Evolutionary conservation across 2,888 invertebrate genomes (phyloP).

Genomic region (Polydrusus cervinus): DNA sequence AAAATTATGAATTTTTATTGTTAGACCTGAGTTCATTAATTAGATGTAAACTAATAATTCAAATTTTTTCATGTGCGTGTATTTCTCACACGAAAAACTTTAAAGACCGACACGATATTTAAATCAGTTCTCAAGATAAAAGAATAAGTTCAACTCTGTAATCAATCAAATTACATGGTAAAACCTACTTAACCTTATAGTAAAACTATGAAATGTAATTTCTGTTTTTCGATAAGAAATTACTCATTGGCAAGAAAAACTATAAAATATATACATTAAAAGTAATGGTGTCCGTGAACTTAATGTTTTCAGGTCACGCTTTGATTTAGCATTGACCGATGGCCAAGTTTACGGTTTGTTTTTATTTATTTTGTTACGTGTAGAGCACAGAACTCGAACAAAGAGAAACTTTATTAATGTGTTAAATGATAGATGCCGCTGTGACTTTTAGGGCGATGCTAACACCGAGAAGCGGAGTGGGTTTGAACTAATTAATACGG

Average conservation of each 20-base stretch:
- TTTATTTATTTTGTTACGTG: too few species aligned
- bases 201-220: not conserved
- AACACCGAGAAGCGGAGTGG: too few species aligned
- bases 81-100: not conserved
- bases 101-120: not conserved
- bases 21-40: too few species aligned
- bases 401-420: too few species aligned
- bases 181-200: not conserved
- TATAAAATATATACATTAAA: conserved; percentile 3
- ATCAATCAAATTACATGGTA: conserved; percentile 17
- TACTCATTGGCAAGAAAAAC: conserved; percentile 1
- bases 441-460: too few species aligned
- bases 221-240: not conserved
- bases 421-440: too few species aligned
- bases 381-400: too few species aligned
- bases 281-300: conserved; percentile 7
- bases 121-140: not conserved
- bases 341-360: not conserved
- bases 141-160: not conserved
- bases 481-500: too few species aligned
- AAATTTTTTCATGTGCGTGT: not conserved
- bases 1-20: too few species aligned
- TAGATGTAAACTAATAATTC: too few species aligned
- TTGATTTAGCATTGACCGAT: not conserved
- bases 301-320: conserved; percentile 6